Conservation (phyloP, 2,113 vertebrate genomes). For the Chloroceryle aenea region DNA sequence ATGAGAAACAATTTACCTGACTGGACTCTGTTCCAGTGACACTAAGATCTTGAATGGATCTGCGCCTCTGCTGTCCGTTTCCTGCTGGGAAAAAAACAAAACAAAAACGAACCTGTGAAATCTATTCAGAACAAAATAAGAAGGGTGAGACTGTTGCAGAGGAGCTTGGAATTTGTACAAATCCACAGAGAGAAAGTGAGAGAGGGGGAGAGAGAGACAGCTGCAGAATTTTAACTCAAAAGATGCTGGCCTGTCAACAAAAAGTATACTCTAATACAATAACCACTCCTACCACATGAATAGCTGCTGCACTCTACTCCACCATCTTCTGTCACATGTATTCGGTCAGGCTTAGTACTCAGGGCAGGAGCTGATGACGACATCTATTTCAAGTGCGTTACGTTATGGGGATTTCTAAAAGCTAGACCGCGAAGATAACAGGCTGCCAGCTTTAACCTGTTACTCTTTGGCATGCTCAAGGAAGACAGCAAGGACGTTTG, state of each 20-base stretch:
- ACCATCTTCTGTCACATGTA: constrained; percentile 80
- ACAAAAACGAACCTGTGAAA: constrained; percentile 70
- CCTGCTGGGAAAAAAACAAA: constrained; percentile 78
- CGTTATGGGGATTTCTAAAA: constrained; percentile 79
- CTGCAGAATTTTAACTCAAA: constrained; percentile 82
- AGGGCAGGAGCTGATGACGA: constrained; percentile 77
- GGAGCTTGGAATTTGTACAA: constrained; percentile 75
- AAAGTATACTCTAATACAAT: constrained; percentile 72
- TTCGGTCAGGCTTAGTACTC: constrained; percentile 72
- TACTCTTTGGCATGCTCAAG: constrained; percentile 52
- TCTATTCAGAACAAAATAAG: constrained; percentile 48
- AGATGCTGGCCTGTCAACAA: constrained; percentile 72
- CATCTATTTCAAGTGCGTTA: constrained; percentile 87
- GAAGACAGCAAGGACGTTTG: constrained; percentile 1
- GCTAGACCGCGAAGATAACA: constrained; percentile 72
- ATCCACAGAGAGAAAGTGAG: constrained; percentile 71
- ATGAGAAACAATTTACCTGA: constrained; percentile 84
- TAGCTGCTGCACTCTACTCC: constrained; percentile 75
- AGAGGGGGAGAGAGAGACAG: constrained; percentile 74
- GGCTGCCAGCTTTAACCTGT: constrained; percentile 66
- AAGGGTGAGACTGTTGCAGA: constrained; percentile 67
- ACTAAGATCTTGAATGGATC: constrained; percentile 95
- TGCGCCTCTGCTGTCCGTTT: constrained; percentile 92
- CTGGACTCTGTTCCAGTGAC: constrained; percentile 88
- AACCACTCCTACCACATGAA: constrained; percentile 78